Evolutionary conservation across 1,140 invertebrate genomes (phyloP).

Genomic region (Drosophila navojoa): DNA sequence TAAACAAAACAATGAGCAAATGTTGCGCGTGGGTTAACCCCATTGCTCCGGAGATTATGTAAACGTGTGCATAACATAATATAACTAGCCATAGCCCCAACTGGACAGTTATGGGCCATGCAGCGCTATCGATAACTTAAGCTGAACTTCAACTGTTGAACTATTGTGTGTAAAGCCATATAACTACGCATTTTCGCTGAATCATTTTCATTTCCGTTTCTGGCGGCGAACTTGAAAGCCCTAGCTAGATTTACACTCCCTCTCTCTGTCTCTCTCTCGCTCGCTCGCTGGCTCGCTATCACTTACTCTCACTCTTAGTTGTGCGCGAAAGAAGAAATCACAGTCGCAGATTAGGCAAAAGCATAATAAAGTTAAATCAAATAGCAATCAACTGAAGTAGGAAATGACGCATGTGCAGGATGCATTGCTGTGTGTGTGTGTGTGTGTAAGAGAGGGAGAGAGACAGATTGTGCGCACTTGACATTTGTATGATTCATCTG

Average conservation of each 20-base stretch:
- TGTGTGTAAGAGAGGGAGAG: neutral
- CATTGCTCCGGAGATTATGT: slow-evolving; percentile 8
- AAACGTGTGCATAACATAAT: slow-evolving; percentile 5
- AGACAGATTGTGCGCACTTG: too few relatives aligned
- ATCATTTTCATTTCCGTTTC: slow-evolving; percentile 47
- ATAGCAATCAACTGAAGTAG: slow-evolving; percentile 19
- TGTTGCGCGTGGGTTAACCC: slow-evolving; percentile 39
- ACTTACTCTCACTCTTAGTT: neutral
- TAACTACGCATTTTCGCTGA: slow-evolving; percentile 9
- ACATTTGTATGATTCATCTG: slow-evolving; percentile 35
- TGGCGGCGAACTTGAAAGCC: slow-evolving; percentile 27
- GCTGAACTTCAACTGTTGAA: neutral
- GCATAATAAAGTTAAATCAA: slow-evolving; percentile 12
- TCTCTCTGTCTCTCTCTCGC: neutral
- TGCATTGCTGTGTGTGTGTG: neutral
- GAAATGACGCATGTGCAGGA: slow-evolving; percentile 35
- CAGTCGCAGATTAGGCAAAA: slow-evolving; percentile 14
- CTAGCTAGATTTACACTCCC: neutral
- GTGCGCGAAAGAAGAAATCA: neutral
- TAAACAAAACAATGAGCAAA: slow-evolving; percentile 58
- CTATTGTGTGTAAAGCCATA: neutral
- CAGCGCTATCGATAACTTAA: slow-evolving; percentile 20
- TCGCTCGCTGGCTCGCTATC: neutral
- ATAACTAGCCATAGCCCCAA: slow-evolving; percentile 5
- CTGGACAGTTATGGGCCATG: slow-evolving; percentile 3